Percentiles rank a stretch among this genome's conserved stretches.
These are phyloP conservation scores for Calycopis cecrops DNA, from an alignment of 1,140 invertebrate genomes.

Conservation along the genomic window DNA sequence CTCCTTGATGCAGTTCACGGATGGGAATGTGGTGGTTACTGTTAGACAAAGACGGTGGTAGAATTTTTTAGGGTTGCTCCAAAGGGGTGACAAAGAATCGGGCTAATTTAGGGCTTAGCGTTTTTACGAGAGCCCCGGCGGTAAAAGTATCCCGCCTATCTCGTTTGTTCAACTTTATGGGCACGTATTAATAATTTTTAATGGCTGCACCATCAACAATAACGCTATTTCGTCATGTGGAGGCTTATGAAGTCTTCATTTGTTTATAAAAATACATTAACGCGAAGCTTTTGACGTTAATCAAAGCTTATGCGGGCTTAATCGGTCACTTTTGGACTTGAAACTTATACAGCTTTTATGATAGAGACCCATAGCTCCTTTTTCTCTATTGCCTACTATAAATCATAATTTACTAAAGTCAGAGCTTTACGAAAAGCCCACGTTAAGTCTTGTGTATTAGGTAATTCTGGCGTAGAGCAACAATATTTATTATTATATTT, in stretches of 20 bases:
- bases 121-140: constrained; percentile 69
- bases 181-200: constrained; percentile 66
- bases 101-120: constrained; percentile 70
- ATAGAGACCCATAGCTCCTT: background rate
- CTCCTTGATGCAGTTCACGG: constrained; percentile 74
- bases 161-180: constrained; percentile 73
- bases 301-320: background rate
- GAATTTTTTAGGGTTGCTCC: constrained; percentile 72
- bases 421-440: too few relatives aligned
- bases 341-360: background rate
- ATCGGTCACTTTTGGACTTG: background rate
- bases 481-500: too few relatives aligned
- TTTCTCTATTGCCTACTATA: too few relatives aligned
- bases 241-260: constrained; percentile 52
- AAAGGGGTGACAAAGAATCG: constrained; percentile 74
- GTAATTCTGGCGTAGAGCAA: too few relatives aligned
- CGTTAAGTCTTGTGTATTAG: too few relatives aligned
- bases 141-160: constrained; percentile 73
- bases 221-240: constrained; percentile 46
- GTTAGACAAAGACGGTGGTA: constrained; percentile 74
- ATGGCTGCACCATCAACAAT: constrained; percentile 60
- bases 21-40: constrained; percentile 71
- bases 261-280: constrained; percentile 1
- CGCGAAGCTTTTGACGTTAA: background rate
- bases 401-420: too few relatives aligned